Conservation (phyloP, 1,140 invertebrate genomes). For the Drosophila micromelanica region DNA sequence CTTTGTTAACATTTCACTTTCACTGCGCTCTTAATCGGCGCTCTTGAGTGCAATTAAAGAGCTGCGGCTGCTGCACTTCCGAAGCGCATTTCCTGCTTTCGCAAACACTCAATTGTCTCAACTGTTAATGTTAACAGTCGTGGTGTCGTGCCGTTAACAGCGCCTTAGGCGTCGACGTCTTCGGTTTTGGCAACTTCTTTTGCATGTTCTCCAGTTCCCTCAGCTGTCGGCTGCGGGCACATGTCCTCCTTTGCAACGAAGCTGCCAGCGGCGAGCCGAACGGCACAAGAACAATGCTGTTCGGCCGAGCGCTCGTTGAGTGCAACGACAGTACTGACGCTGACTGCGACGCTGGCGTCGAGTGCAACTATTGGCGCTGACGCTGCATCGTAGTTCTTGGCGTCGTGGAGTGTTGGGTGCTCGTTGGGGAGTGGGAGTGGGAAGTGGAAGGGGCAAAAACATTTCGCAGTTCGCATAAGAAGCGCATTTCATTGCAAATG, state of each 20-base stretch:
- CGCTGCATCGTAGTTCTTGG: constrained; percentile 49
- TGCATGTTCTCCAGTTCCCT: neutral
- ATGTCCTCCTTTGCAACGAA: constrained; percentile 17
- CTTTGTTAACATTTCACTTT: constrained; percentile 26
- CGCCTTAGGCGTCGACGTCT: constrained; percentile 20
- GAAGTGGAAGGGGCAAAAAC: constrained; percentile 1
- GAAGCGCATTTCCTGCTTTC: constrained; percentile 33
- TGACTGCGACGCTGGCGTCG: constrained; percentile 60
- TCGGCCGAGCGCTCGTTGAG: constrained; percentile 44
- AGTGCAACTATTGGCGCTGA: constrained; percentile 69
- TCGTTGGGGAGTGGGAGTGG: no score
- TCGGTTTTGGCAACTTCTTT: neutral
- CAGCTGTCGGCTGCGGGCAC: constrained; percentile 5
- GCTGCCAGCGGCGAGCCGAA: constrained; percentile 18
- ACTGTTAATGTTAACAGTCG: constrained; percentile 30
- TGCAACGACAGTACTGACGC: constrained; percentile 53
- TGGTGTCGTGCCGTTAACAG: constrained; percentile 15
- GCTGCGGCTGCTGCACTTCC: constrained; percentile 40
- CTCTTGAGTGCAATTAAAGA: constrained; percentile 31
- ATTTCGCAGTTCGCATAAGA: constrained; percentile 64
- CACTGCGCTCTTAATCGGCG: constrained; percentile 24
- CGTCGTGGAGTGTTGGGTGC: neutral
- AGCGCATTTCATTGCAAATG: constrained; percentile 74
- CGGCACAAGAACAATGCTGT: constrained; percentile 26
- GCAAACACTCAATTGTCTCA: constrained; percentile 6